These are phyloP conservation scores for Synergus gifuensis DNA, from an alignment of 2,888 invertebrate genomes.

Conservation along the genomic window DNA sequence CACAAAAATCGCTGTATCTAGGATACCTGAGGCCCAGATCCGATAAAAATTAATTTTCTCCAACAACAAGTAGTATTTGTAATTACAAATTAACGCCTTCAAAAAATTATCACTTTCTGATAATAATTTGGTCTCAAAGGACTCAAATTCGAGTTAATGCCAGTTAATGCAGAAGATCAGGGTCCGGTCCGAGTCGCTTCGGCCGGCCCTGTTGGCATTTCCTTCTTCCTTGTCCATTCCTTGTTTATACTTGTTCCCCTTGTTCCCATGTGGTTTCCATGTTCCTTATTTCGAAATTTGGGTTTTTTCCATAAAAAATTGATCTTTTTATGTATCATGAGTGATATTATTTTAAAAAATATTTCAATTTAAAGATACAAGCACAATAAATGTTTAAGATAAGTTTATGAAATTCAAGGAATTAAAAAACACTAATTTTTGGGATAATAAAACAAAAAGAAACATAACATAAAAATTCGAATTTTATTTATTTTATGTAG, in stretches of 20 bases:
- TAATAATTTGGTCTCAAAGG: neutral
- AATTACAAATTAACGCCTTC: neutral
- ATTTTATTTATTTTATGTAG: no score
- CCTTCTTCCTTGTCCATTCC: neutral
- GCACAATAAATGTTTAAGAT: no score
- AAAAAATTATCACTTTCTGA: neutral
- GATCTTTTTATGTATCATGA: neutral
- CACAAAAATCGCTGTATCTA: neutral
- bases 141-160: neutral
- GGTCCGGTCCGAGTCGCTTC: neutral
- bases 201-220: neutral
- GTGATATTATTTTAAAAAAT: neutral
- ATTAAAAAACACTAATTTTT: no score
- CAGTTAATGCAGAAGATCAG: neutral
- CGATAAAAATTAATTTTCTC: neutral
- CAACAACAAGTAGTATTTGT: neutral
- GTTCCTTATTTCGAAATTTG: neutral
- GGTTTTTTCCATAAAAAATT: neutral
- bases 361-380: neutral
- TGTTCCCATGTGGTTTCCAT: neutral
- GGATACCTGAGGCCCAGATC: neutral
- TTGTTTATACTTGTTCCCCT: neutral
- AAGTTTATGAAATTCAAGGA: no score
- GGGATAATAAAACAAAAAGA: no score
- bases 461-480: no score